These are phyloP conservation scores for Paedocypris sp. DNA, from an alignment of 2,113 vertebrate genomes.

Conservation along the genomic window DNA sequence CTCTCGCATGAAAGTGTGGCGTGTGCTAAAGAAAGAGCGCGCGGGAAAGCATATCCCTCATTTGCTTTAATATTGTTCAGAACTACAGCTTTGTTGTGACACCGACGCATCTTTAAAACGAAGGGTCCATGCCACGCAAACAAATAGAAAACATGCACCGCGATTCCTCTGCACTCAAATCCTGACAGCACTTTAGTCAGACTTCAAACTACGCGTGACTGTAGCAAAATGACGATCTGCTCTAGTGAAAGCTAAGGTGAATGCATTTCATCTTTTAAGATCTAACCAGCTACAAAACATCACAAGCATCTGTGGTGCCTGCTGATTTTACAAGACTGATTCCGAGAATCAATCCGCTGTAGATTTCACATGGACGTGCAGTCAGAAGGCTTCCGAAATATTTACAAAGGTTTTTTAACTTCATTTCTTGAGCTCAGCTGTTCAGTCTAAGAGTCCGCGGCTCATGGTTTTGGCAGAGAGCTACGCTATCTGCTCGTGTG, in stretches of 20 bases:
- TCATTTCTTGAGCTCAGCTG: slow-evolving; percentile 23
- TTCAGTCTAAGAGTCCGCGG: slow-evolving; percentile 19
- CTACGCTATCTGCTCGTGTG: slow-evolving; percentile 32
- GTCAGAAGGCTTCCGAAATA: slow-evolving; percentile 4
- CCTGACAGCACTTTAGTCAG: slow-evolving; percentile 15
- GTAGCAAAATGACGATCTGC: slow-evolving; percentile 19
- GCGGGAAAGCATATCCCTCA: slow-evolving; percentile 18
- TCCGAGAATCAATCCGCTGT: slow-evolving; percentile 41
- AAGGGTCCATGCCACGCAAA: background rate
- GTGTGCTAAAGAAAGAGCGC: slow-evolving; percentile 12
- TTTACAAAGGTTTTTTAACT: slow-evolving; percentile 6
- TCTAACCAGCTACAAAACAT: slow-evolving; percentile 38
- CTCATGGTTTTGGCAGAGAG: slow-evolving; percentile 18
- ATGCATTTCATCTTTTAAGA: slow-evolving; percentile 39
- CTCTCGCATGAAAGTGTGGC: slow-evolving; percentile 21
- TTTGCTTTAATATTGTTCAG: background rate
- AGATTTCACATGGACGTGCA: slow-evolving; percentile 36
- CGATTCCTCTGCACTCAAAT: slow-evolving; percentile 10
- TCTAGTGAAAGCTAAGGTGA: slow-evolving; percentile 28
- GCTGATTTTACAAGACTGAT: slow-evolving; percentile 40
- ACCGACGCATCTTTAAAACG: background rate
- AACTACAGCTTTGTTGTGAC: background rate
- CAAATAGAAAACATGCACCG: background rate
- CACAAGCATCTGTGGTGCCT: slow-evolving; percentile 26
- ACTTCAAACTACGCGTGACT: slow-evolving; percentile 10